These are phyloP conservation scores for Cistogaster globosa DNA, from an alignment of 2,888 invertebrate species.

Conservation along the genomic window DNA sequence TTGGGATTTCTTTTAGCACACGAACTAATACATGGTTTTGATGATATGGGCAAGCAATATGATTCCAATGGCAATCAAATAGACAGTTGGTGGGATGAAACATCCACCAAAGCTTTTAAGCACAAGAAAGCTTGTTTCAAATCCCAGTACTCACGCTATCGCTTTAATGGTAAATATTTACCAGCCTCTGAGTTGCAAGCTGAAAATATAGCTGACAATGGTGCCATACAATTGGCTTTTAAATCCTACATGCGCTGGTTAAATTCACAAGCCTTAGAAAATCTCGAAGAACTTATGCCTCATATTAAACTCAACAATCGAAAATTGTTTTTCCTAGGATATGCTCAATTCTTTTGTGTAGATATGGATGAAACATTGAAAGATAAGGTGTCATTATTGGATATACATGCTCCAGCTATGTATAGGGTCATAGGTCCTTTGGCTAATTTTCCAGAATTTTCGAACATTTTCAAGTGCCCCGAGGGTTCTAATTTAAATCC, in stretches of 20 bases:
- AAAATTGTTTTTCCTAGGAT: conserved; percentile 79
- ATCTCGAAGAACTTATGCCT: conserved; percentile 76
- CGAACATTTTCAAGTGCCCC: conserved; percentile 76
- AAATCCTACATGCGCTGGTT: conserved; percentile 77
- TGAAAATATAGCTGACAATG: conserved; percentile 80
- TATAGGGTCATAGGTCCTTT: conserved; percentile 78
- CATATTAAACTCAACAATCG: conserved; percentile 75
- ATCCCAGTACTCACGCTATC: conserved; percentile 77
- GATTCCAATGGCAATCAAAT: conserved; percentile 71
- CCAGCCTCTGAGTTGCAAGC: conserved; percentile 76
- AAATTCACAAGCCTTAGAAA: conserved; percentile 47
- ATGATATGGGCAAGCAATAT: conserved; percentile 75
- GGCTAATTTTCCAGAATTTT: conserved; percentile 77
- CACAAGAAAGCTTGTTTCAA: conserved; percentile 77
- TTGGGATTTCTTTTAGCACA: conserved; percentile 79
- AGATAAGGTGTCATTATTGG: conserved; percentile 77
- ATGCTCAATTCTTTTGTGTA: conserved; percentile 79
- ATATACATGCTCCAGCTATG: conserved; percentile 75
- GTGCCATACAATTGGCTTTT: conserved; percentile 79
- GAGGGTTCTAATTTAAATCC: conserved; percentile 76
- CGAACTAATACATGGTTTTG: conserved; percentile 78
- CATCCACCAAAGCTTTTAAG: conserved; percentile 74
- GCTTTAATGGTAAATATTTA: conserved; percentile 76
- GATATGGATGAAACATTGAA: conserved; percentile 76
- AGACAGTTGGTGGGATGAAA: conserved; percentile 76